Evolutionary conservation across 2,888 invertebrate genomes (phyloP), one percentile per base, ranked within the genome.

Genomic region (Elmis aenea): DNA sequence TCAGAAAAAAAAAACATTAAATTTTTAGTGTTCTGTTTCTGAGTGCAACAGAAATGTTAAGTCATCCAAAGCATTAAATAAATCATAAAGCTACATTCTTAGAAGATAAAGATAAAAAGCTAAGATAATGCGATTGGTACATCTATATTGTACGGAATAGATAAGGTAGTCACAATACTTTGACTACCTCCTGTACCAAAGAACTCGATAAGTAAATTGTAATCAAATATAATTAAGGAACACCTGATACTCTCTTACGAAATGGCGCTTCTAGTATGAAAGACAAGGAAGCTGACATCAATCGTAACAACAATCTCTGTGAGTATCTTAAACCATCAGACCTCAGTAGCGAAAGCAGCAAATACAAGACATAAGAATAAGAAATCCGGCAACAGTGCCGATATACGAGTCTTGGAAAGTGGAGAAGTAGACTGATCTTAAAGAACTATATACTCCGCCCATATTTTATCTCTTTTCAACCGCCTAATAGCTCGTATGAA

Each of bases 361-460:
- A 13, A 13, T n/a, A n/a, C n/a, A n/a, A 14, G 20, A 29, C 23
- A 23, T 5, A 31, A 24, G 22, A 39, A 10, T 29, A 21, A 30
- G 31, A 40, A 34, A 35, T 16, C 24, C 21, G 40, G 40, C 40
- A 40, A 40, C 40, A n/a, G 13, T 16, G 40, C 27, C 13, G n/a
- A n/a, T n/a, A n/a, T 28, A 32, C 13, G 29, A 28, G 35, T 36
- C 36, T 38, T 38, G 26, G 38, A 42, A 42, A 38, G n/a, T n/a
- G n/a, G n/a, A n/a, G n/a, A n/a, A n/a, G 38, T 43, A 31, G 27
- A 39, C 18, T 38, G 35, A 22, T 28, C 31, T 29, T 8, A 32
- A 25, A 26, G 26, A 10, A 18, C 30, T 18, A 21, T n/a, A 18
- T 25, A 18, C 28, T 33, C 32, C 38, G 30, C 33, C 26, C 33